Evolutionary conservation across 2,888 invertebrate genomes (phyloP).

Genomic region (Heliothis peltigera): DNA sequence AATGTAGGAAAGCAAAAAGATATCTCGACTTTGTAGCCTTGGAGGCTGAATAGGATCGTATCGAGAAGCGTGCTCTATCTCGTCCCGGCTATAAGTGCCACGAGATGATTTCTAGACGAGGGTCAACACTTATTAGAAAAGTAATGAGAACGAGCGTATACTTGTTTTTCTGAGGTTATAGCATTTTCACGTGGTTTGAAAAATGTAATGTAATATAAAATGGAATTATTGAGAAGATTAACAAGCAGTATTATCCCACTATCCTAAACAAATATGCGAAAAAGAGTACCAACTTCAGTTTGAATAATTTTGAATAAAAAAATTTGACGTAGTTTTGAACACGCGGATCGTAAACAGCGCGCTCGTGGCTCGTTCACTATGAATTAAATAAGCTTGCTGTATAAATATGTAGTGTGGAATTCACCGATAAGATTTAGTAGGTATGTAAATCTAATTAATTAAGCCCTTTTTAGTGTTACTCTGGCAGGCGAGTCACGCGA

Average conservation of each 20-base stretch:
- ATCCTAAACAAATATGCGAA: background rate
- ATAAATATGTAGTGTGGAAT: conserved; percentile 33
- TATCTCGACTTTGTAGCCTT: conserved; percentile 9
- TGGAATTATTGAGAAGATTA: background rate
- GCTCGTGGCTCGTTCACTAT: background rate
- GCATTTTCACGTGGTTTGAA: background rate
- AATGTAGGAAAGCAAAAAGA: conserved; percentile 6
- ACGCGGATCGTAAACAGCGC: conserved; percentile 27
- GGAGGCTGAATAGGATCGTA: conserved; percentile 21
- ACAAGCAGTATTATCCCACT: background rate
- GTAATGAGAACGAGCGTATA: background rate
- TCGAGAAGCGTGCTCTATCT: conserved; percentile 40
- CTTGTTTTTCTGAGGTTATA: background rate
- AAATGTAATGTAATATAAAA: background rate
- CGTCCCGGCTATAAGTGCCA: background rate
- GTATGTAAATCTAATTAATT: conserved; percentile 54
- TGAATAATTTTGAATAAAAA: background rate
- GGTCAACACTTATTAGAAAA: conserved; percentile 9
- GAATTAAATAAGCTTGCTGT: conserved; percentile 14
- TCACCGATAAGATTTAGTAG: conserved; percentile 46
- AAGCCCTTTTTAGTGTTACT: conserved; percentile 41
- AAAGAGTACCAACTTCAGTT: background rate
- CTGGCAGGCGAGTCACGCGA: conserved; percentile 38
- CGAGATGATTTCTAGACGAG: conserved; percentile 15
- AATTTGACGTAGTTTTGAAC: background rate